Conservation (phyloP, 2,888 invertebrate species). For the Volucella inanis region DNA sequence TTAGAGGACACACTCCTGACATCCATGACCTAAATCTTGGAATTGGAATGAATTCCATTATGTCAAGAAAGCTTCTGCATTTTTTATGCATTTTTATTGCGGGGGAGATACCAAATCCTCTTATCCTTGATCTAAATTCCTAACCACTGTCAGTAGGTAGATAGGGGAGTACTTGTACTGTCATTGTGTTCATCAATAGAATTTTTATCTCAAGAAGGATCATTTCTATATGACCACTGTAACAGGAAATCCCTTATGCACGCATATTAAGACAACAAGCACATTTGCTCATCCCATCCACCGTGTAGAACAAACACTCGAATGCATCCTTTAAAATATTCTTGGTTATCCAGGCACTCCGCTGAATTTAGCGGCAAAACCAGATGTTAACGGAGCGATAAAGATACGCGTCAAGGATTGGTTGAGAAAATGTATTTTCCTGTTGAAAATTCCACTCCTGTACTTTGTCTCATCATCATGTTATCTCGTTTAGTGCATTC, state of each 20-base stretch:
- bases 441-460: constrained; percentile 35
- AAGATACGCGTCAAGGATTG: constrained; percentile 54
- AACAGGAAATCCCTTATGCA: constrained; percentile 59
- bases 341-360: constrained; percentile 13
- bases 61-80: constrained; percentile 48
- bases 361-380: constrained; percentile 13
- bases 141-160: neutral
- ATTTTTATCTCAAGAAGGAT: constrained; percentile 54
- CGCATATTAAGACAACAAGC: constrained; percentile 73
- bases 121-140: constrained; percentile 71
- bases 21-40: constrained; percentile 55
- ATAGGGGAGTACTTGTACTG: neutral
- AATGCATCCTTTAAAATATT: constrained; percentile 60
- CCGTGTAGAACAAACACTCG: constrained; percentile 68
- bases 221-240: constrained; percentile 4
- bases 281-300: constrained; percentile 62
- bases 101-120: constrained; percentile 30
- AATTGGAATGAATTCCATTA: constrained; percentile 10
- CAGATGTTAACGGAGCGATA: constrained; percentile 65
- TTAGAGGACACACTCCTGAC: constrained; percentile 36
- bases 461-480: constrained; percentile 61
- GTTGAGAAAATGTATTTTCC: constrained; percentile 41
- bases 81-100: constrained; percentile 38
- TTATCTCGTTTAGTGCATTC: constrained; percentile 56
- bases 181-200: constrained; percentile 45